Conservation (phyloP, 2,113 vertebrate species). For the Psilopogon haemacephalus region DNA sequence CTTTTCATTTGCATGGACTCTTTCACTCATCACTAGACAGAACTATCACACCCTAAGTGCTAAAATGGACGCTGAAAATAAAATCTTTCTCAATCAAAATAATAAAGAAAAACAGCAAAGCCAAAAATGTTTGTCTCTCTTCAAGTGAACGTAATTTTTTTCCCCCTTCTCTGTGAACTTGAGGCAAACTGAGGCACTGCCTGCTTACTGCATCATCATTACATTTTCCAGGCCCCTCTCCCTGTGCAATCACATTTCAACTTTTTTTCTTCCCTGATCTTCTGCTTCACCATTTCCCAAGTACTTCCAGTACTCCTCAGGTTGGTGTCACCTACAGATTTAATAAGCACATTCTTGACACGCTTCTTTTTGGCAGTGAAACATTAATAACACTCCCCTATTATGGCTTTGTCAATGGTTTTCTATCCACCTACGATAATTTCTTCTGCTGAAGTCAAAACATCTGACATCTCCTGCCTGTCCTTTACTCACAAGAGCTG, state of each 20-base stretch:
- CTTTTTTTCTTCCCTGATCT: not conserved
- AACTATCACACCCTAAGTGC: not conserved
- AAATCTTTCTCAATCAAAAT: not conserved
- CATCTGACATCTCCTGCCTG: not conserved
- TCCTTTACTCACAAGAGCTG: not conserved
- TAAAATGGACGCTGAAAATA: not conserved
- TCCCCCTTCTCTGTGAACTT: not conserved
- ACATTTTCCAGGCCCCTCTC: not conserved
- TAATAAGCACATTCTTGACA: conserved; percentile 29
- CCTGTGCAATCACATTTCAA: not conserved
- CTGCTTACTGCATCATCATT: not conserved
- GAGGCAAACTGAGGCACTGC: not conserved
- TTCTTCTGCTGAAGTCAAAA: conserved; percentile 28
- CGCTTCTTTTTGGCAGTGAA: not conserved
- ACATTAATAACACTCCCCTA: conserved; percentile 7
- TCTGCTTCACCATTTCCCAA: not conserved
- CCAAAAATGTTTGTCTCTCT: not conserved
- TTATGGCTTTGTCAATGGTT: conserved; percentile 16
- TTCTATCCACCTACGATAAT: conserved; percentile 21
- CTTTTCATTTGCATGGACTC: not conserved
- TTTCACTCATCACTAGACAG: not conserved
- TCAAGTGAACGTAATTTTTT: too few relatives aligned
- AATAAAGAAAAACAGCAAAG: not conserved
- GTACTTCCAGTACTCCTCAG: not conserved
- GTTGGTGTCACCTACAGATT: not conserved